A percentile compares a stretch with the other conserved stretches of the same genome.
phyloP scores from a whole-genome alignment of 1,140 invertebrate genomes.

The Hylaeus anthracinus region DNA sequence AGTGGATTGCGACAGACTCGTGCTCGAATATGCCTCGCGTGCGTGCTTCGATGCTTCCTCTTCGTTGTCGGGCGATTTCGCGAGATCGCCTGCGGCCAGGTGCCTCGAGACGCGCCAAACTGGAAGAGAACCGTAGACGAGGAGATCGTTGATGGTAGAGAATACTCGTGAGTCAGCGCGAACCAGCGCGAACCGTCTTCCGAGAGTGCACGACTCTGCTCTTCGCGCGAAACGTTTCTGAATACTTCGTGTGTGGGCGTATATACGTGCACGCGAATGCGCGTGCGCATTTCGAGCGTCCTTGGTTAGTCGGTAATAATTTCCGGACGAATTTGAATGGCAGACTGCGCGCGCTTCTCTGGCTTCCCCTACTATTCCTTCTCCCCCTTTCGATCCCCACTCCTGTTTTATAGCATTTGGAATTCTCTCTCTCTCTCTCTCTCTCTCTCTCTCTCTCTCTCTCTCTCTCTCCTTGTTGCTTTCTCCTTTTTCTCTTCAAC shows the following conservation, averaged over 20 bases:
- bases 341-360: constrained; percentile 56
- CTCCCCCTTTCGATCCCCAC: not conserved
- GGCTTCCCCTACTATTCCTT: constrained; percentile 1
- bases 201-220: not conserved
- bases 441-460: not conserved
- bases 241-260: not conserved
- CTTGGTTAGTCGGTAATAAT: constrained; percentile 72
- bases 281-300: constrained; percentile 42
- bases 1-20: constrained; percentile 44
- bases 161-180: constrained; percentile 7
- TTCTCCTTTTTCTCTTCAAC: constrained; percentile 20
- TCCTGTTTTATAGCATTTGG: no score
- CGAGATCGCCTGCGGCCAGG: constrained; percentile 1
- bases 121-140: not conserved
- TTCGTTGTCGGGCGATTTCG: not conserved
- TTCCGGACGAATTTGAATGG: constrained; percentile 76
- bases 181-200: not conserved
- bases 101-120: no score
- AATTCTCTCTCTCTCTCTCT: constrained; percentile 10
- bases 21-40: constrained; percentile 36
- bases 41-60: constrained; percentile 28
- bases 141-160: not conserved
- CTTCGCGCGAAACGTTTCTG: no score
- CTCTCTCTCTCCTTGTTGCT: not conserved
- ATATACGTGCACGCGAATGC: constrained; percentile 2